Evolutionary conservation across 2,888 invertebrate species (phyloP).

Genomic region (Tromatobia lineatoria): DNA sequence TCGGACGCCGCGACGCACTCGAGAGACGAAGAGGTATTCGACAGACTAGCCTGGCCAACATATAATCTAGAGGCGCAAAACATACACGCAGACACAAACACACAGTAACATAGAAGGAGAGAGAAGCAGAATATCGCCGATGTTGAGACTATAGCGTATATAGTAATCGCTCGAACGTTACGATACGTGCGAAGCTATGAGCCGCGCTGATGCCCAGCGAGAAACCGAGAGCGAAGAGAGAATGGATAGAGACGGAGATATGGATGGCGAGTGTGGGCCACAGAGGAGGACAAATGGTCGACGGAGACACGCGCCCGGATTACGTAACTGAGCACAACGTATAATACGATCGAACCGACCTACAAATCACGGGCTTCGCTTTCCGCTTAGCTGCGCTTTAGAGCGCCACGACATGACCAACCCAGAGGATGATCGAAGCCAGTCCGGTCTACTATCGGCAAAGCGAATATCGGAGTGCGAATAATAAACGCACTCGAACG

Average conservation of each 20-base stretch:
- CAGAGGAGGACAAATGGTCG: slow-evolving; percentile 64
- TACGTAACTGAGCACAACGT: slow-evolving; percentile 74
- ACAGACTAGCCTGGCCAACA: slow-evolving; percentile 49
- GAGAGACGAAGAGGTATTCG: slow-evolving; percentile 51
- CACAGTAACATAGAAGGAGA: background rate
- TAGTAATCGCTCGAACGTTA: slow-evolving; percentile 45
- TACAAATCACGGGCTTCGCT: slow-evolving; percentile 80
- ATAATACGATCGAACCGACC: slow-evolving; percentile 80
- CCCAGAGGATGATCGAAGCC: slow-evolving; percentile 54
- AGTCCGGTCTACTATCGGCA: slow-evolving; percentile 16
- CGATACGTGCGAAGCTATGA: slow-evolving; percentile 38
- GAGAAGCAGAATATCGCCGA: background rate
- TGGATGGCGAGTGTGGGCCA: background rate
- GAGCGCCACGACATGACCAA: slow-evolving; percentile 60
- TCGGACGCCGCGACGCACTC: slow-evolving; percentile 68
- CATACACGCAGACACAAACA: slow-evolving; percentile 14
- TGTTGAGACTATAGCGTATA: slow-evolving; percentile 5
- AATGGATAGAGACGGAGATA: slow-evolving; percentile 13
- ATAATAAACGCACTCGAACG: slow-evolving; percentile 49
- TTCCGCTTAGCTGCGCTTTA: slow-evolving; percentile 74
- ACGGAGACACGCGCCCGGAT: slow-evolving; percentile 71
- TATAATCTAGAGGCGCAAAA: slow-evolving; percentile 57
- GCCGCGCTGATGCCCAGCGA: slow-evolving; percentile 59
- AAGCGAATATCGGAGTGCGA: slow-evolving; percentile 38
- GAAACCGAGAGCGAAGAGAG: slow-evolving; percentile 52